Conservation (phyloP, 1,140 invertebrate species). For the Bombus pyrosoma region DNA sequence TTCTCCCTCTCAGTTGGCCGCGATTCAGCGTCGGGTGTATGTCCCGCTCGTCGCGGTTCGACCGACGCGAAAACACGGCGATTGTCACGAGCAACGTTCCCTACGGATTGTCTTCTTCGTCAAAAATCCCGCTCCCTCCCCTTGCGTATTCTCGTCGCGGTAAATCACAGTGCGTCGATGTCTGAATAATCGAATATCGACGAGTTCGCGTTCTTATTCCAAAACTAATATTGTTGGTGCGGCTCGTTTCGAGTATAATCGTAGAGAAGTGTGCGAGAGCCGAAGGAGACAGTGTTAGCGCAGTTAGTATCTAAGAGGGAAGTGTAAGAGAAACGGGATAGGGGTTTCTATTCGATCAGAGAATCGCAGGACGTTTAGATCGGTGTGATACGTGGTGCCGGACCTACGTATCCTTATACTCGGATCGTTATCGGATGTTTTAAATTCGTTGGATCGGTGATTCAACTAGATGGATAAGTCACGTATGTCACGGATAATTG, state of each 20-base stretch:
- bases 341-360: not conserved
- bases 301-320: not conserved
- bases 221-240: not conserved
- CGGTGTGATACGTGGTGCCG: no score
- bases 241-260: not conserved
- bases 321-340: not conserved
- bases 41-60: slow-evolving; percentile 56
- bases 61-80: slow-evolving; percentile 61
- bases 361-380: not conserved
- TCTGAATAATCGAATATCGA: not conserved
- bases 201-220: not conserved
- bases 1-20: slow-evolving; percentile 79
- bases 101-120: slow-evolving; percentile 11
- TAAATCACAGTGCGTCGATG: not conserved
- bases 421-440: slow-evolving; percentile 5
- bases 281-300: not conserved
- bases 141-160: not conserved
- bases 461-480: slow-evolving; percentile 11
- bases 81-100: slow-evolving; percentile 7
- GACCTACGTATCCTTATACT: no score
- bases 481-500: slow-evolving; percentile 12
- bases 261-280: not conserved
- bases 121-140: not conserved
- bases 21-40: slow-evolving; percentile 80
- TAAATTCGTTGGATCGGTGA: not conserved